Percentiles rank a stretch among this genome's conserved stretches.
phyloP scores from a whole-genome alignment of 92 coral and sea anemone species.

The Hydrozoanthus gracilis region DNA sequence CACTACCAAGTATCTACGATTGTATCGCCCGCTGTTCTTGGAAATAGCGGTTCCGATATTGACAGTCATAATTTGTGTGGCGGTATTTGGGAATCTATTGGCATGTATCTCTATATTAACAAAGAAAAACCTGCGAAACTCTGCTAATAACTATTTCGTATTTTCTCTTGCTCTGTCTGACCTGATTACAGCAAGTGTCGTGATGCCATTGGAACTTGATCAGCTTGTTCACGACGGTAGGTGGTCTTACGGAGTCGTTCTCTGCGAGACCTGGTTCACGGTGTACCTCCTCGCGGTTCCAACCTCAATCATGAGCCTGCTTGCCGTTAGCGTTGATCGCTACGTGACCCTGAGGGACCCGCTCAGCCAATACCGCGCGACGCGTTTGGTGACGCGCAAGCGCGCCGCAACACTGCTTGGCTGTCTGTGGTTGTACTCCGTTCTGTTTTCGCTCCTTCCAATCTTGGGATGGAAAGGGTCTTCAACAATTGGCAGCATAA shows the following conservation, averaged over 20 bases:
- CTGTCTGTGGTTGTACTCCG: conserved; percentile 71
- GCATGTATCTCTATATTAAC: conserved; percentile 64
- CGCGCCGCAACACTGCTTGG: conserved; percentile 55
- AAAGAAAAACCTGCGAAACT: conserved; percentile 66
- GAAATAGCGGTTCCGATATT: conserved; percentile 14
- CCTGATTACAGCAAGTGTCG: conserved; percentile 70
- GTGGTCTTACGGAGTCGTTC: conserved; percentile 60
- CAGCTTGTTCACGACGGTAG: conserved; percentile 44
- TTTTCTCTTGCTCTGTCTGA: conserved; percentile 85
- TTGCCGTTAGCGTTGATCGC: conserved; percentile 72
- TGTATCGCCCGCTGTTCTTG: conserved; percentile 3
- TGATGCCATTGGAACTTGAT: conserved; percentile 77
- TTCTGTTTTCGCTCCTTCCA: conserved; percentile 76
- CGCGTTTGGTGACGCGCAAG: conserved; percentile 71
- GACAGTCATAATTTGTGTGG: conserved; percentile 54
- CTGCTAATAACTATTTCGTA: conserved; percentile 68
- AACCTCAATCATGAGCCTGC: conserved; percentile 67
- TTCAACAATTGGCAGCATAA: neutral
- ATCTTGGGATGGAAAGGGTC: conserved; percentile 73
- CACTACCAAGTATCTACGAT: neutral
- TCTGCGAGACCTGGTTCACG: conserved; percentile 75
- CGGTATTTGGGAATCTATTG: conserved; percentile 70
- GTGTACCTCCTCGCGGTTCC: conserved; percentile 79
- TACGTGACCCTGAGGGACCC: conserved; percentile 71
- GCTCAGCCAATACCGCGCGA: conserved; percentile 60